A percentile compares a stretch with the other conserved stretches of the same genome.
These are phyloP conservation scores for Natrix natrix DNA, from an alignment of 2,797 vertebrate species.

Conservation along the genomic window DNA sequence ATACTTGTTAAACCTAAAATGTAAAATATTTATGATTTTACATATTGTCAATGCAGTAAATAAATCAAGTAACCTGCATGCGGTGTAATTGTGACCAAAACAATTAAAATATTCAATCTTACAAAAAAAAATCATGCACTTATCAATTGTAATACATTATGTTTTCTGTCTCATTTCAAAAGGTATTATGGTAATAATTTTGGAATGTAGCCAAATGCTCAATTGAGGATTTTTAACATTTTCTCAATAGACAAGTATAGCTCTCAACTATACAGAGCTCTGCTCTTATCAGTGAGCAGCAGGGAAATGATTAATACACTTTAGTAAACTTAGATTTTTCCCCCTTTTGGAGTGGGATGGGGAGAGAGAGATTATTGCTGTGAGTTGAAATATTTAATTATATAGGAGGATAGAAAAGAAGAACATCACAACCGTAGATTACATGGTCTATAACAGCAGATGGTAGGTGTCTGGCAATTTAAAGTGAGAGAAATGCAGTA, in stretches of 20 bases:
- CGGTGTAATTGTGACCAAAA: slow-evolving; percentile 40
- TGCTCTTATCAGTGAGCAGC: slow-evolving; percentile 69
- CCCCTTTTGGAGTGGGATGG: slow-evolving; percentile 41
- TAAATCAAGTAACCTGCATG: slow-evolving; percentile 36
- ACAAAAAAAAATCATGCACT: slow-evolving; percentile 64
- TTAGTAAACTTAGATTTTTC: slow-evolving; percentile 65
- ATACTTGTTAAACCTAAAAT: slow-evolving; percentile 16
- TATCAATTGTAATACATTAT: slow-evolving; percentile 70
- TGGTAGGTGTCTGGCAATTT: slow-evolving; percentile 75
- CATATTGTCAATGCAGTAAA: slow-evolving; percentile 32
- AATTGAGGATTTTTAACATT: slow-evolving; percentile 68
- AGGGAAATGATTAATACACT: slow-evolving; percentile 74
- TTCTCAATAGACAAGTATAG: slow-evolving; percentile 66
- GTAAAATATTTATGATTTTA: slow-evolving; percentile 32
- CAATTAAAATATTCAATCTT: slow-evolving; percentile 61
- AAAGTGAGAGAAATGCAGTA: slow-evolving; percentile 74
- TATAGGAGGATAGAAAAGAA: slow-evolving; percentile 70
- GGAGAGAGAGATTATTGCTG: slow-evolving; percentile 61
- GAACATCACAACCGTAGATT: slow-evolving; percentile 73
- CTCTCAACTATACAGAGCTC: slow-evolving; percentile 65
- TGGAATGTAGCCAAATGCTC: slow-evolving; percentile 71
- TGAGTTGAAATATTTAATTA: slow-evolving; percentile 71
- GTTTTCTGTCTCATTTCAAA: slow-evolving; percentile 73
- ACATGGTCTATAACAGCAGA: slow-evolving; percentile 75
- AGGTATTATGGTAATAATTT: slow-evolving; percentile 76